These are phyloP conservation scores for Peromyscus polionotus DNA, from an alignment of 2,113 vertebrate genomes.

Conservation along the genomic window DNA sequence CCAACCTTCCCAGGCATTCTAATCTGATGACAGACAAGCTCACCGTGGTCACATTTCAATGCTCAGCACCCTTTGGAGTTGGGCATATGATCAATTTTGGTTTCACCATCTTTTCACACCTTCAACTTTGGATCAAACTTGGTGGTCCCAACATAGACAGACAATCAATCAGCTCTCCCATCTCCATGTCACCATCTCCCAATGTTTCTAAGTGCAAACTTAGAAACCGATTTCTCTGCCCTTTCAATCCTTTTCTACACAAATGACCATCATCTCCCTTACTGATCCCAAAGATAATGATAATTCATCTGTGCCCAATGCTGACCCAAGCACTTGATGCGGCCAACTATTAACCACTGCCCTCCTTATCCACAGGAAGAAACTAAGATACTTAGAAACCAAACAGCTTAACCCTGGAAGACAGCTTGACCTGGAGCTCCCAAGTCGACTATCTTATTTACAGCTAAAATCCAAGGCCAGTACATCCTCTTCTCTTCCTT, in stretches of 20 bases:
- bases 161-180: background rate
- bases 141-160: background rate
- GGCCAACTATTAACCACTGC: background rate
- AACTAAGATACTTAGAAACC: background rate
- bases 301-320: background rate
- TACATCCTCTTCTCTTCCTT: background rate
- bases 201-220: background rate
- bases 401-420: background rate
- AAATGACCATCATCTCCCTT: background rate
- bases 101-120: background rate
- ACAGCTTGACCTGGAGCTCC: background rate
- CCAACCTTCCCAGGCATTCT: background rate
- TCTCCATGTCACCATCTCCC: background rate
- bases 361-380: background rate
- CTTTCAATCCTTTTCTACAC: background rate
- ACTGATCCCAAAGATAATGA: background rate
- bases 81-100: background rate
- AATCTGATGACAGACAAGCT: background rate
- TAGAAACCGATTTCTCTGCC: background rate
- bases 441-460: background rate
- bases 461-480: background rate
- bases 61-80: background rate
- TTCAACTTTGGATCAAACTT: slow-evolving; percentile 9
- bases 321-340: background rate
- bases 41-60: background rate